Evolutionary conservation across 2,113 vertebrate genomes (phyloP).

Genomic region (zebrafish (Danio rerio)): GRCz12tu NC_133180.1:22304001-22304500

Average conservation of each 20-base stretch:
- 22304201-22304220: not conserved
- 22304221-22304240: slow-evolving; percentile 11
- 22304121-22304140: not conserved
- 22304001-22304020: too few relatives aligned
- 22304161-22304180: not conserved
- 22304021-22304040: too few relatives aligned
- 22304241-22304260: slow-evolving; percentile 3
- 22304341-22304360: slow-evolving; percentile 36
- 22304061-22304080: too few relatives aligned
- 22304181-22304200: not conserved
- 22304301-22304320: slow-evolving; percentile 13
- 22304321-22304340: slow-evolving; percentile 36
- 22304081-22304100: too few relatives aligned
- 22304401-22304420: slow-evolving; percentile 45
- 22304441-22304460: slow-evolving; percentile 30
- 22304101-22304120: too few relatives aligned
- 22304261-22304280: not conserved
- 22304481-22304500: not conserved
- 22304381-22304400: slow-evolving; percentile 45
- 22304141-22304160: not conserved
- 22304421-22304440: slow-evolving; percentile 41
- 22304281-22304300: slow-evolving; percentile 22
- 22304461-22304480: slow-evolving; percentile 39
- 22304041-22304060: too few relatives aligned
- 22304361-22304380: slow-evolving; percentile 31